Percentiles rank a stretch among this genome's conserved stretches.
Evolutionary conservation across 2,888 invertebrate genomes (phyloP).

Genomic region (Melanophora roralis): DNA sequence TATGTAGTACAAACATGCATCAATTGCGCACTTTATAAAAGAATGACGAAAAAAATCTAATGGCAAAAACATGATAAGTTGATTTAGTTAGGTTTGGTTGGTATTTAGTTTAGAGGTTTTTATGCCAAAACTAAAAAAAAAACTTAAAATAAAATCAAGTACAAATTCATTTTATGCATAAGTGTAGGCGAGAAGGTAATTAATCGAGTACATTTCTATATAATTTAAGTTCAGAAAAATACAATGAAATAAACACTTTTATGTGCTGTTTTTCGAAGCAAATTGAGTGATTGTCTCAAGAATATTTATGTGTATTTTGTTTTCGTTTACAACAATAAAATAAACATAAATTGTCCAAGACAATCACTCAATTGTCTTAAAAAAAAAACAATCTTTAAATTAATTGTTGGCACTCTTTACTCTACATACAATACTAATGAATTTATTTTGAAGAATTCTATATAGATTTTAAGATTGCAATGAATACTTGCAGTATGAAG

Average conservation of each 20-base stretch:
- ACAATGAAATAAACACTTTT: too few species aligned
- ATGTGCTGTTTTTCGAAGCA: too few species aligned
- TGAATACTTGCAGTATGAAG: too few species aligned
- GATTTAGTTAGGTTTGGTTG: conserved; percentile 27
- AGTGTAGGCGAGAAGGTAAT: conserved; percentile 19
- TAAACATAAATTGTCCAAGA: too few species aligned
- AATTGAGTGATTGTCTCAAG: too few species aligned
- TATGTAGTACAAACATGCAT: neutral
- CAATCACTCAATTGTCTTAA: too few species aligned
- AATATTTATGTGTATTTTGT: too few species aligned
- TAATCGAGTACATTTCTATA: neutral
- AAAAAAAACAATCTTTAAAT: neutral
- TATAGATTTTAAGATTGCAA: conserved; percentile 27
- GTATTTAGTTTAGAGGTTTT: conserved; percentile 57
- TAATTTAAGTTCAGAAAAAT: conserved; percentile 19
- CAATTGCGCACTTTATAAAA: conserved; percentile 25
- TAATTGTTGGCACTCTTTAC: conserved; percentile 7
- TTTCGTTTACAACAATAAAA: too few species aligned
- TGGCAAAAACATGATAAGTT: conserved; percentile 40
- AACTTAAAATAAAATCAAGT: neutral
- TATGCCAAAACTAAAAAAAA: conserved; percentile 53
- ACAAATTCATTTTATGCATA: neutral
- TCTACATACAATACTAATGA: conserved; percentile 3
- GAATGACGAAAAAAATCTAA: neutral
- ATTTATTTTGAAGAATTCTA: conserved; percentile 31